Conservation (phyloP, 2,797 vertebrate genomes). For the Tamandua tetradactyla region DNA sequence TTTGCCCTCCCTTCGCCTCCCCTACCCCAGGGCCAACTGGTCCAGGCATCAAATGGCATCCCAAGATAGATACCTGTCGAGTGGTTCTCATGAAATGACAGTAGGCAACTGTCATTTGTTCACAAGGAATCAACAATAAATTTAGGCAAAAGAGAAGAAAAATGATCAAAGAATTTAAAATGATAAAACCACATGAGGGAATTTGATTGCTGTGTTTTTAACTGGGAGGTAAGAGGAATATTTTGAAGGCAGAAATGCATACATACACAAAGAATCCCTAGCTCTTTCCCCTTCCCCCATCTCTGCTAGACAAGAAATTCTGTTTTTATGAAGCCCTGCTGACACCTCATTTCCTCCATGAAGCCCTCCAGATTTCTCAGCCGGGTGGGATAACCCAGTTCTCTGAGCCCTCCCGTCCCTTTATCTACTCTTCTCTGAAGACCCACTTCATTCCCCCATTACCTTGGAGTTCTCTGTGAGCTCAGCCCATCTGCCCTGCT, state of each 20-base stretch:
- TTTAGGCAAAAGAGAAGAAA: neutral
- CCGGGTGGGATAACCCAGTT: neutral
- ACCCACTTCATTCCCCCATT: neutral
- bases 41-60: neutral
- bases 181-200: constrained; percentile 12
- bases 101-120: constrained; percentile 65
- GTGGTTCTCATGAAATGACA: constrained; percentile 61
- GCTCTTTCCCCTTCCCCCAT: neutral
- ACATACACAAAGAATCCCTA: neutral
- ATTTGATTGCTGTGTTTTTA: constrained; percentile 38
- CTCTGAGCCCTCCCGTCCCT: neutral
- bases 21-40: constrained; percentile 44
- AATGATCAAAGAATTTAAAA: constrained; percentile 3
- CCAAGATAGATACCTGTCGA: constrained; percentile 58
- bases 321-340: neutral
- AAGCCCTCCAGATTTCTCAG: constrained; percentile 8
- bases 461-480: neutral
- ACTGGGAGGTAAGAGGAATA: neutral
- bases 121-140: constrained; percentile 62
- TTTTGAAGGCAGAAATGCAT: neutral
- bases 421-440: neutral
- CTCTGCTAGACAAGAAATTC: neutral
- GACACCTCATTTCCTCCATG: neutral
- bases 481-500: neutral
- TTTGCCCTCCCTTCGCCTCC: neutral